Evolutionary conservation across 2,888 invertebrate species (phyloP), one percentile per base, ranked within the genome.

Genomic region (Brassicogethes aeneus): DNA sequence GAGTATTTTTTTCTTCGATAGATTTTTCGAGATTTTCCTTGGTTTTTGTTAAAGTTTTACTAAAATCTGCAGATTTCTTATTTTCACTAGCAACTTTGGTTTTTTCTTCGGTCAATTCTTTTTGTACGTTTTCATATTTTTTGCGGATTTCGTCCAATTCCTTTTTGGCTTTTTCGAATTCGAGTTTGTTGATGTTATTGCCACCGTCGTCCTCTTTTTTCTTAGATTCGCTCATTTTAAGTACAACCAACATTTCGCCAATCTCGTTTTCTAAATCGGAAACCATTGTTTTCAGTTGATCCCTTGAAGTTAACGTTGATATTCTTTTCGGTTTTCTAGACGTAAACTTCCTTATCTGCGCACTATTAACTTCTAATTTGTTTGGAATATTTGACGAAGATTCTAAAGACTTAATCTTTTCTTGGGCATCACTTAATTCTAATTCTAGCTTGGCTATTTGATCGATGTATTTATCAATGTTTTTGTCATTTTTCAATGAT

Each of bases 221-320:
- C 31, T 60, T 59, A 31, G 73, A 61, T 40, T 77, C 78, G 23
- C 73, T 72, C 53, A 78, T 78, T 61, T 77, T 78, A 65, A 79
- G 72, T 30, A 77, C 69, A 2, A 76, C 71, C 44, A 75, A 69
- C 59, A 80, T 70, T 66, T 80, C 78, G 79, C 83, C 80, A 50
- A 91, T 83, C 74, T 94, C 92, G 59, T 78, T 85, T 68, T 92
- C 92, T 52, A 92, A 71, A 49, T 93, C 91, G 43, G 85, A 83
- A 2, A 92, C 81, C 81, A 89, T 86, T 56, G 79, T 86, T 55
- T 83, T 87, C 56, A 90, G 68, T 65, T 83, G 82, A 36, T 81
- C 61, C 66, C 83, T 84, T 1, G 83, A 79, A 16, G 80, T 81
- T 37, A 78, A 67, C 56, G 87, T 86, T 3, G 82, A 82, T 5